These are phyloP conservation scores for Montifringilla adamsi DNA, from an alignment of 2,113 vertebrate species.

Conservation along the genomic window DNA sequence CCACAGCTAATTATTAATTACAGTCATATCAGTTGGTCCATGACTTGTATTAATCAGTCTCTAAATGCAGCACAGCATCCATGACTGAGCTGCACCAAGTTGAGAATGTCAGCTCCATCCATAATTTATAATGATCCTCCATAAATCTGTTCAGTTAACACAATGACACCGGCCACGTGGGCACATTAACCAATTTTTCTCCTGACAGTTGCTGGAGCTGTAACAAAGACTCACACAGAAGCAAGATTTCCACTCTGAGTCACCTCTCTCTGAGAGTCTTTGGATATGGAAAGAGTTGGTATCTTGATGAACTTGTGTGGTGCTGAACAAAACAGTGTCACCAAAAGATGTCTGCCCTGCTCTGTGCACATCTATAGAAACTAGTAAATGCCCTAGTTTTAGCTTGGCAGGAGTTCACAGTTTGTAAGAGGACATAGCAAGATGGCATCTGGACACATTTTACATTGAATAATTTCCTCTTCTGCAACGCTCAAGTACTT, in stretches of 20 bases:
- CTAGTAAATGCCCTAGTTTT: background rate
- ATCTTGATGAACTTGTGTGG: background rate
- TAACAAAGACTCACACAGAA: background rate
- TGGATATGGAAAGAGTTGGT: background rate
- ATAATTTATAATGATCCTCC: background rate
- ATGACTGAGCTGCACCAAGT: background rate
- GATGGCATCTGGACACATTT: accelerated
- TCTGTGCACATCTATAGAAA: background rate
- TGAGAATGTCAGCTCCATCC: background rate
- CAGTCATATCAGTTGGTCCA: background rate
- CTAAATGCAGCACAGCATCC: accelerated
- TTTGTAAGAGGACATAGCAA: background rate
- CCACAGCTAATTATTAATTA: background rate
- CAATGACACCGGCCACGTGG: accelerated
- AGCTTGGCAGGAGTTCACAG: background rate
- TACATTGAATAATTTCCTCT: background rate
- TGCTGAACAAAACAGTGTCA: background rate
- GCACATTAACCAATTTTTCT: background rate
- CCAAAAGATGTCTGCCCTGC: background rate
- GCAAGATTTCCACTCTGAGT: background rate
- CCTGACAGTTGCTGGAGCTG: background rate
- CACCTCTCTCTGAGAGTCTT: background rate
- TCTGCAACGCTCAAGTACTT: background rate
- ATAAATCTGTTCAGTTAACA: background rate
- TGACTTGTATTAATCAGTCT: background rate